Percentiles rank a stretch among this genome's conserved stretches.
Evolutionary conservation across 2,113 vertebrate genomes (phyloP).

Genomic region (Microcebus jonahi): DNA sequence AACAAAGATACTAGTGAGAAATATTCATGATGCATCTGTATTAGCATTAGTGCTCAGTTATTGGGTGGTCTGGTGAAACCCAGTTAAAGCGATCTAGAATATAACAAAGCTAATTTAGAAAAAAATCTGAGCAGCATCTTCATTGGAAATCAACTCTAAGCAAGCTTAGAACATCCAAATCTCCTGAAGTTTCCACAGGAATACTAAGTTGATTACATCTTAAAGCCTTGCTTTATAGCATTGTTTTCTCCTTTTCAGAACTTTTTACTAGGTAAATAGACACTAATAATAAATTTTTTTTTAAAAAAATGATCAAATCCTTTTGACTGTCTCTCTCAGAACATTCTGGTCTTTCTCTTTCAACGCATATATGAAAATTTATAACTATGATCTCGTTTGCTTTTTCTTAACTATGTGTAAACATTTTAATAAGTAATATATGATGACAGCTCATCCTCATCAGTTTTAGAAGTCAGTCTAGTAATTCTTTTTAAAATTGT

Average conservation of each 20-base stretch:
- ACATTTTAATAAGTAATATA: neutral
- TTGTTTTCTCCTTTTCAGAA: neutral
- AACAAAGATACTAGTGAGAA: neutral
- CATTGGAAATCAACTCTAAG: neutral
- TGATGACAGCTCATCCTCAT: neutral
- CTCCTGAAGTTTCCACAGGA: neutral
- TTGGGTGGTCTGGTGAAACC: too few relatives aligned
- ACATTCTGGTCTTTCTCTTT: neutral
- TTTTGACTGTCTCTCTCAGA: neutral
- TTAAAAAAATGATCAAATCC: neutral
- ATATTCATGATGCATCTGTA: neutral
- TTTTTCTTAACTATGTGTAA: neutral
- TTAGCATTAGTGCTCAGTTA: neutral
- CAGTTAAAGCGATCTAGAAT: neutral
- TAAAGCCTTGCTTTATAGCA: neutral
- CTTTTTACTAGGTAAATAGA: neutral
- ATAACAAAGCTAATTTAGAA: neutral
- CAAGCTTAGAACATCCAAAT: neutral
- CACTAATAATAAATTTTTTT: neutral
- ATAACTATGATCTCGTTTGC: neutral
- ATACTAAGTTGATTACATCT: neutral
- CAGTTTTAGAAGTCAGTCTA: neutral
- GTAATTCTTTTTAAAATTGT: neutral
- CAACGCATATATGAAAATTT: conserved; percentile 9
- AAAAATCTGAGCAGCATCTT: neutral